These are phyloP conservation scores for Aphaenogaster floridana DNA, from an alignment of 1,140 invertebrate genomes.

Conservation along the genomic window DNA sequence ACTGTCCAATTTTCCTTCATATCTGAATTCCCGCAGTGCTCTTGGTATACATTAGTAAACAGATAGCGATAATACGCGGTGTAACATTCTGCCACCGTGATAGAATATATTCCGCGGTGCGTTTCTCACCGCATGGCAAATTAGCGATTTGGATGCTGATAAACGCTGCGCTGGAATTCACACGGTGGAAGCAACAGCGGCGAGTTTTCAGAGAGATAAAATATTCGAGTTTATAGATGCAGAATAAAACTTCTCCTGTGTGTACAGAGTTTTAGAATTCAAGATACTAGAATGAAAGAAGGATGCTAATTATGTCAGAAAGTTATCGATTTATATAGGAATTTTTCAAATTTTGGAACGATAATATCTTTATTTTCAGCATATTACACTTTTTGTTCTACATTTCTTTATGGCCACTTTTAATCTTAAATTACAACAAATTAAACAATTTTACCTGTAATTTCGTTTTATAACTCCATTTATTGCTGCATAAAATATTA, in stretches of 20 bases:
- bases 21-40: not conserved
- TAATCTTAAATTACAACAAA: too few species aligned
- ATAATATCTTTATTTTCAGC: too few species aligned
- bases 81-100: not conserved
- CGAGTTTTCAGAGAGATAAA: conserved; percentile 14
- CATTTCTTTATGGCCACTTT: too few species aligned
- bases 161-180: conserved; percentile 18
- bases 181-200: not conserved
- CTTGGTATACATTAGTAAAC: not conserved
- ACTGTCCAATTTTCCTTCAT: conserved; percentile 11
- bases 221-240: not conserved
- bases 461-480: too few species aligned
- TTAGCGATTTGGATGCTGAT: conserved; percentile 15
- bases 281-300: not conserved
- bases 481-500: too few species aligned
- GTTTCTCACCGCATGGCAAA: not conserved
- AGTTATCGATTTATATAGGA: not conserved
- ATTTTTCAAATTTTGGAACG: too few species aligned
- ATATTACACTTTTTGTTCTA: too few species aligned
- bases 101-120: conserved; percentile 15
- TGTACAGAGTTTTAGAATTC: not conserved
- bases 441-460: too few species aligned
- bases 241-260: not conserved
- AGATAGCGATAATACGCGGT: not conserved
- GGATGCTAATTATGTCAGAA: not conserved